phyloP scores from a whole-genome alignment of 2,888 invertebrate genomes.

The Eremobia ochroleuca region DNA sequence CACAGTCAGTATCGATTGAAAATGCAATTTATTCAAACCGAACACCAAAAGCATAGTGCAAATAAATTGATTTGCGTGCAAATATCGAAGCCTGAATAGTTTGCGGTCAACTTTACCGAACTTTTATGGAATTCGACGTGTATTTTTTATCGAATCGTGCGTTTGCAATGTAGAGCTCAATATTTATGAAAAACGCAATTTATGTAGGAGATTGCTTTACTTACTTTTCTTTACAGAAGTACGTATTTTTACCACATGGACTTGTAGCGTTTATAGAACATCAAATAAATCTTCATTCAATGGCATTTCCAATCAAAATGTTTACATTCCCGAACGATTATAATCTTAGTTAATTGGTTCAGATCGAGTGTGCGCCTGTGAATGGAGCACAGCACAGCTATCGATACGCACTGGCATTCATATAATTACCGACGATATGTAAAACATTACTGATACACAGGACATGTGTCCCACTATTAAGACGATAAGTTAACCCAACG shows the following conservation, averaged over 20 bases:
- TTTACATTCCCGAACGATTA: conserved; percentile 25
- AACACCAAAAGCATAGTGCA: conserved; percentile 44
- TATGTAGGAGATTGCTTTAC: no score
- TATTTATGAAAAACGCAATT: neutral
- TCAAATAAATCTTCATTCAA: conserved; percentile 23
- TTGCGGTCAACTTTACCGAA: conserved; percentile 42
- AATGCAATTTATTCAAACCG: conserved; percentile 54
- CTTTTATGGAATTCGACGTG: conserved; percentile 27
- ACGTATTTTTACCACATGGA: neutral
- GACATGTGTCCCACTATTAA: conserved; percentile 77
- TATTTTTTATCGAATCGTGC: conserved; percentile 9
- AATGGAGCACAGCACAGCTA: conserved; percentile 55
- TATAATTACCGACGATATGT: conserved; percentile 65
- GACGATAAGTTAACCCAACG: conserved; percentile 78
- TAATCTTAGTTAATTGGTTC: conserved; percentile 54
- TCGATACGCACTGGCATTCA: conserved; percentile 60
- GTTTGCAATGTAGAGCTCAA: conserved; percentile 14
- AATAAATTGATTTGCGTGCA: conserved; percentile 59
- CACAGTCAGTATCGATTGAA: conserved; percentile 47
- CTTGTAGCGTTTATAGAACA: conserved; percentile 2
- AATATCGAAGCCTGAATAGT: conserved; percentile 44
- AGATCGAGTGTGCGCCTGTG: conserved; percentile 42
- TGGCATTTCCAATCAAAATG: conserved; percentile 23
- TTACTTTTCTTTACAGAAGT: neutral
- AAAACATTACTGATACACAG: conserved; percentile 67